These are phyloP conservation scores for Clivina fossor DNA, from an alignment of 2,888 invertebrate species.

Conservation along the genomic window DNA sequence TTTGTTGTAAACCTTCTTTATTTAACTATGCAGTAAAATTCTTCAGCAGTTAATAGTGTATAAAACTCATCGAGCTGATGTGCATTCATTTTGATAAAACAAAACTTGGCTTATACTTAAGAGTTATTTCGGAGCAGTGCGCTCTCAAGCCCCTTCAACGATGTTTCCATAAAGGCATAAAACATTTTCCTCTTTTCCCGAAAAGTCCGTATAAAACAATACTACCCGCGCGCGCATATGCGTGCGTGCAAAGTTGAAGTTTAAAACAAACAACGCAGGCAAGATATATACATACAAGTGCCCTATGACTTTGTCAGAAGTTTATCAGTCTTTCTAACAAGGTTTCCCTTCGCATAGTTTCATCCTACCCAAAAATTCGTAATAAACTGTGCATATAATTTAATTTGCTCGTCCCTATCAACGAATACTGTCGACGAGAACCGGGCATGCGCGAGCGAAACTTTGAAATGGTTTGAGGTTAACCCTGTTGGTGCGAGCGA, in stretches of 20 bases:
- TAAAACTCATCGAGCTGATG: constrained; percentile 17
- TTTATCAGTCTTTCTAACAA: constrained; percentile 30
- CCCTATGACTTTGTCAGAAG: constrained; percentile 23
- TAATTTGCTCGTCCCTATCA: constrained; percentile 40
- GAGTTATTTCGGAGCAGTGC: constrained; percentile 5
- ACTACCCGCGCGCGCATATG: too few relatives aligned
- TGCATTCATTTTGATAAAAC: constrained; percentile 19
- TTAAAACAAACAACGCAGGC: constrained; percentile 22
- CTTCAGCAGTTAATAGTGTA: too few relatives aligned
- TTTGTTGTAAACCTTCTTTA: too few relatives aligned
- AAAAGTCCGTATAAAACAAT: too few relatives aligned
- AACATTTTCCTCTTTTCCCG: too few relatives aligned
- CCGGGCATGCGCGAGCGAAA: too few relatives aligned
- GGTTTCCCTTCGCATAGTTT: constrained; percentile 42
- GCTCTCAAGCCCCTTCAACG: background rate
- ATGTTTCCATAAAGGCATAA: too few relatives aligned
- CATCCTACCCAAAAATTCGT: constrained; percentile 42
- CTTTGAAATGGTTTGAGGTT: constrained; percentile 20
- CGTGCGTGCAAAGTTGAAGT: constrained; percentile 15
- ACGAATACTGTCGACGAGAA: too few relatives aligned
- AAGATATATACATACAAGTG: too few relatives aligned
- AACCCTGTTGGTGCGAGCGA: constrained; percentile 15
- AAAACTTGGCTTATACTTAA: constrained; percentile 18
- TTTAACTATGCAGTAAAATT: too few relatives aligned
- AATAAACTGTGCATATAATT: constrained; percentile 43